Evolutionary conservation across 2,797 vertebrate genomes (phyloP), one percentile per base, ranked within the genome.

Genomic region (Pipistrellus kuhlii): DNA sequence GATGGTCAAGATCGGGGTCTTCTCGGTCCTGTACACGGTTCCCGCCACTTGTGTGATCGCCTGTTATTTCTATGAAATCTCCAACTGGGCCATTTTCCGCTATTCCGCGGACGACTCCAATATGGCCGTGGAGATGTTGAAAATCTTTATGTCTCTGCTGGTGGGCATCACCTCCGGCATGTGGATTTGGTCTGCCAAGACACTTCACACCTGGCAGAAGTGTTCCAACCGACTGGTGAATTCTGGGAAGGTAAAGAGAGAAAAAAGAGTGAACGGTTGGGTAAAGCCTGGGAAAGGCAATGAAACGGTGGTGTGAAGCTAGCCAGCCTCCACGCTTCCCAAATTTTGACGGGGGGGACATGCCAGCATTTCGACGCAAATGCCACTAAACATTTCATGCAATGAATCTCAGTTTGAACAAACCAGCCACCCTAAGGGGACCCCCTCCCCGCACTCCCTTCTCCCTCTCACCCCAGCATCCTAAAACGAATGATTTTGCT

Each of bases 121-220:
- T 38, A 99, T 99, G 97, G 99, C 99, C 0, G 99, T 99, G 15
- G 99, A 99, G 97, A 99, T 99, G 99, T 98, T 99, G 21, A 99
- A 99, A 95, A 99, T 99, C 96, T 99, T 99, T 97, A 99, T 99
- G 99, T 99, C 99, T n/a, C 98, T 99, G 96, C 98, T 99, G 6
- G 99, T 99, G 94, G 99, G 99, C 95, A 99, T 99, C 97, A 99
- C 99, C 0, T 99, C 99, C 1, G 99, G 99, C 94, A 99, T 99
- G 99, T 99, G 99, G 99, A 99, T 99, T 97, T 99, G 99, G 99
- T 99, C 99, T 0, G 99, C 99, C 81, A 99, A 99, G 97, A 99
- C 99, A 8, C 98, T 99, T 72, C 99, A 99, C 98, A 99, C 99
- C 0, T 99, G 99, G 99, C 99, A 99, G 97, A 99, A 99, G 96